Evolutionary conservation across 2,797 vertebrate genomes (phyloP).

Genomic region (Protosalanx chinensis): DNA sequence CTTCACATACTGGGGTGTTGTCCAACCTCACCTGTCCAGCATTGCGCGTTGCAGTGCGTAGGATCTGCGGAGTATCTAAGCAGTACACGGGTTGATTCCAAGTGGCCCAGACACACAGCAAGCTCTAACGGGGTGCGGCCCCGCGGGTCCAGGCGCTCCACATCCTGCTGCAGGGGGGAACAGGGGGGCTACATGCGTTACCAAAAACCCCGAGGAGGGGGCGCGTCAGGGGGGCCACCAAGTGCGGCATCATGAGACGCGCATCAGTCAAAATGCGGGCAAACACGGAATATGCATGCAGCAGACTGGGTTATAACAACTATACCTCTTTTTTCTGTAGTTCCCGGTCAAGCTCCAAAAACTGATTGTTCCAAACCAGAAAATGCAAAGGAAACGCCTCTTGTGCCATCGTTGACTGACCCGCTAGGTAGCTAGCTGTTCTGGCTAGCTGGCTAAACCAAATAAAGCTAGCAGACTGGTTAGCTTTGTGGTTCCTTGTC

Average conservation of each 20-base stretch:
- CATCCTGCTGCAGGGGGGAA: conserved; percentile 74
- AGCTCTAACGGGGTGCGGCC: conserved; percentile 89
- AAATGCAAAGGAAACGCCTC: conserved; percentile 85
- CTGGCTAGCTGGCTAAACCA: neutral
- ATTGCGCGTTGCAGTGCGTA: conserved; percentile 80
- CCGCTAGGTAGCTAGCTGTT: neutral
- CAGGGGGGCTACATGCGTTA: conserved; percentile 3
- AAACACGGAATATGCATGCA: neutral
- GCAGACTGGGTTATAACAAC: neutral
- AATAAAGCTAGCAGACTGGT: neutral
- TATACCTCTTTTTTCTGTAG: conserved; percentile 84
- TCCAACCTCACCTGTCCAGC: conserved; percentile 83
- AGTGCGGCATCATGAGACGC: conserved; percentile 32
- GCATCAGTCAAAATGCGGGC: conserved; percentile 22
- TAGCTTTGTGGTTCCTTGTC: neutral
- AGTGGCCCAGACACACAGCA: conserved; percentile 88
- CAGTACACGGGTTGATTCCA: conserved; percentile 86
- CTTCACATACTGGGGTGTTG: no score
- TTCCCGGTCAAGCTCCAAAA: conserved; percentile 85
- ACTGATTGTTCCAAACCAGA: conserved; percentile 90
- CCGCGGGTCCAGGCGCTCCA: conserved; percentile 83
- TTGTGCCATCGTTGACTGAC: conserved; percentile 65
- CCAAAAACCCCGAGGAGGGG: conserved; percentile 1
- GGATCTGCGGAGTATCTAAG: conserved; percentile 85
- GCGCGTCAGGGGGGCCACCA: conserved; percentile 43